These are phyloP conservation scores for Napeogenes sylphis DNA, from an alignment of 2,888 invertebrate genomes.

Conservation along the genomic window DNA sequence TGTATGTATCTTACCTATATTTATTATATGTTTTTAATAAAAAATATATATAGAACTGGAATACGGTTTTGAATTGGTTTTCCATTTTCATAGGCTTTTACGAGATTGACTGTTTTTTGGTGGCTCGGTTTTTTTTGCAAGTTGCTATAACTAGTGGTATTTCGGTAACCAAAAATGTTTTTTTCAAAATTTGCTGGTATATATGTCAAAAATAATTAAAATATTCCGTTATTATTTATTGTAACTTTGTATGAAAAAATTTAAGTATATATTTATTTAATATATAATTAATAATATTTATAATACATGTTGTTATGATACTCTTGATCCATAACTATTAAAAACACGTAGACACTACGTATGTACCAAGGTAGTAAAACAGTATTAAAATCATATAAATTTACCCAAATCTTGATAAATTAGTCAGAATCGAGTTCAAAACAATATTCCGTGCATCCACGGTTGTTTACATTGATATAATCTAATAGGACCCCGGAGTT, in stretches of 20 bases:
- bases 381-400: conserved; percentile 2
- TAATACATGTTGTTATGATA: no score
- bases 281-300: no score
- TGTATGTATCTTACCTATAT: no score
- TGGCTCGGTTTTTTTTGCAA: neutral
- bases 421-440: neutral
- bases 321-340: no score
- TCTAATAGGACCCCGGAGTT: conserved; percentile 8
- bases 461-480: conserved; percentile 11
- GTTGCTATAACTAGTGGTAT: neutral
- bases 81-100: neutral
- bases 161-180: neutral
- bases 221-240: no score
- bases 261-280: no score
- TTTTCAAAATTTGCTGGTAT: no score
- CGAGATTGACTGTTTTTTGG: conserved; percentile 1
- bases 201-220: neutral
- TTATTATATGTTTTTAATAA: no score
- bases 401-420: conserved; percentile 1
- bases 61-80: no score
- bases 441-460: conserved; percentile 7
- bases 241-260: no score
- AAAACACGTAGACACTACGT: neutral
- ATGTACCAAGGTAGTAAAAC: neutral
- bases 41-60: no score